A percentile compares a stretch with the other conserved stretches of the same genome.
These are phyloP conservation scores for Lepisosteus oculatus DNA, from an alignment of 2,113 vertebrate genomes.

Conservation along the genomic window DNA sequence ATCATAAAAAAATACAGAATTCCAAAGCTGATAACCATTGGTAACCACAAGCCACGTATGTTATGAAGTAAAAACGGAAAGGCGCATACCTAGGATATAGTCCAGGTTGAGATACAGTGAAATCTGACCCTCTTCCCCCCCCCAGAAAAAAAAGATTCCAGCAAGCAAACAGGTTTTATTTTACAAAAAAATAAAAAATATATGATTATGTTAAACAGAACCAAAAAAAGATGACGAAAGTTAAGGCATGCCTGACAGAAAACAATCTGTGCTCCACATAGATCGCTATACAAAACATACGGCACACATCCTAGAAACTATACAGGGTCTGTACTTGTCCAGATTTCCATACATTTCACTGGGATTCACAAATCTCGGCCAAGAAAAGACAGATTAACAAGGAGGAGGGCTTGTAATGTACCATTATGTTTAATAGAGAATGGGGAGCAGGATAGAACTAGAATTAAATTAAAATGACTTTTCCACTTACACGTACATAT, in stretches of 20 bases:
- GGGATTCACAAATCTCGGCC: too few species aligned
- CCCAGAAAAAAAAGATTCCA: neutral
- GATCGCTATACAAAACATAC: neutral
- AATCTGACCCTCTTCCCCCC: neutral
- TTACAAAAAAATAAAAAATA: conserved; percentile 10
- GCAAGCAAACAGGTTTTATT: neutral
- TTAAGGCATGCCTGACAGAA: neutral
- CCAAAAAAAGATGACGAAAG: neutral
- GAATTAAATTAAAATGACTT: neutral
- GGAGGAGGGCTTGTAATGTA: neutral
- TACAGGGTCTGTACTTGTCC: neutral
- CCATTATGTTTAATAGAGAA: neutral
- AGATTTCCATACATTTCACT: too few species aligned
- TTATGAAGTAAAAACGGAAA: conserved; percentile 30
- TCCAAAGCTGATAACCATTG: conserved; percentile 46
- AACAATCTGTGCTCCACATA: neutral
- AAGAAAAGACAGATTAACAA: too few species aligned
- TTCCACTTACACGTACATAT: neutral
- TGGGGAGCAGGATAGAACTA: neutral
- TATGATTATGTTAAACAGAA: neutral
- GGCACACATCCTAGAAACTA: neutral
- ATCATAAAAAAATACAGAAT: conserved; percentile 77
- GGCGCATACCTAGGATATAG: conserved; percentile 19
- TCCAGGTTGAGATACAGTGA: neutral
- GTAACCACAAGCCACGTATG: conserved; percentile 45